Percentiles rank a stretch among this genome's conserved stretches.
phyloP scores from a whole-genome alignment of 2,888 invertebrate species.

The Amblyjoppa fuscipennis region DNA sequence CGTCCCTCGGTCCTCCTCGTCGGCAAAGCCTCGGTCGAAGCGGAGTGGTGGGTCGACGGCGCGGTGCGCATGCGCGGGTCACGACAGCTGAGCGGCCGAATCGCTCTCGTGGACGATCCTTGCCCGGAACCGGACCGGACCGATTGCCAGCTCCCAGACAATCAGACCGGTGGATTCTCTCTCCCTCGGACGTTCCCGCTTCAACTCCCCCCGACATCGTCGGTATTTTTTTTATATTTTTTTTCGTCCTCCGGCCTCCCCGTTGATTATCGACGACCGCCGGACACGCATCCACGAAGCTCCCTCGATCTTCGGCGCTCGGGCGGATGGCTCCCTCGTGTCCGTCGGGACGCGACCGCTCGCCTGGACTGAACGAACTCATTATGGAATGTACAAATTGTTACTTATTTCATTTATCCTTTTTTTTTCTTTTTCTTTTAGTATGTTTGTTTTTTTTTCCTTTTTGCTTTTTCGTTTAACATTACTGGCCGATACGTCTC shows the following conservation, averaged over 20 bases:
- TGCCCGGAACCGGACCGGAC: slow-evolving; percentile 60
- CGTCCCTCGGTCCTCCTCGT: slow-evolving; percentile 21
- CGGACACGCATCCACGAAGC: slow-evolving; percentile 54
- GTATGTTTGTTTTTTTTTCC: slow-evolving; percentile 56
- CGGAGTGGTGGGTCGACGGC: slow-evolving; percentile 1
- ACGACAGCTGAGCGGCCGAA: slow-evolving; percentile 17
- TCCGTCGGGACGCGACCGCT: slow-evolving; percentile 71
- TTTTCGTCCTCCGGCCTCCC: background rate
- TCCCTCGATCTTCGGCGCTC: background rate
- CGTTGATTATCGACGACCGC: background rate
- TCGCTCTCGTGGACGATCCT: slow-evolving; percentile 11
- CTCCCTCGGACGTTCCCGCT: slow-evolving; percentile 3
- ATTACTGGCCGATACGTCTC: slow-evolving; percentile 44
- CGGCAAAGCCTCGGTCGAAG: slow-evolving; percentile 6
- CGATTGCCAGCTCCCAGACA: slow-evolving; percentile 73
- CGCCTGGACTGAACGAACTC: slow-evolving; percentile 87
- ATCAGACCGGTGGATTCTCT: slow-evolving; percentile 64
- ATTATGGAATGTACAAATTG: slow-evolving; percentile 93
- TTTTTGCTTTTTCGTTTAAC: slow-evolving; percentile 43
- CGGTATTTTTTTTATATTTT: background rate
- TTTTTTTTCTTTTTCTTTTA: slow-evolving; percentile 40
- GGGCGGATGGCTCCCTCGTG: slow-evolving; percentile 70
- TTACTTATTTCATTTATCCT: slow-evolving; percentile 83
- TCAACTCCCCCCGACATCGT: slow-evolving; percentile 7
- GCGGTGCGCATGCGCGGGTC: background rate